These are phyloP conservation scores for Hylia prasina DNA, from an alignment of 2,113 vertebrate genomes.

Conservation along the genomic window DNA sequence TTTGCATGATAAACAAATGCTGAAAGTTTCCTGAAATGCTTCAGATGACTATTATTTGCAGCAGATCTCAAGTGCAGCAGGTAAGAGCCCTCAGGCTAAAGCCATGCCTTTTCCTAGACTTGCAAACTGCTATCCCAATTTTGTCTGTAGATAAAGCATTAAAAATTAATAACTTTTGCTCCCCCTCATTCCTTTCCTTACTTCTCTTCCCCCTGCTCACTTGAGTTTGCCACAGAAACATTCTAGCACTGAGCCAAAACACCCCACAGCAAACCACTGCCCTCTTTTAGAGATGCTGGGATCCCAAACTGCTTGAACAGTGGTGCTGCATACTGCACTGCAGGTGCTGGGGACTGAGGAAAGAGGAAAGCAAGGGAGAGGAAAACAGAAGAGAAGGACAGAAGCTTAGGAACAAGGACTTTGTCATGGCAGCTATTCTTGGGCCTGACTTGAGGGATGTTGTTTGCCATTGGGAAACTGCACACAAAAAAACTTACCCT, in stretches of 20 bases:
- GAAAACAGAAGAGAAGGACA: not conserved
- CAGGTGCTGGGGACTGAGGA: not conserved
- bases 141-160: constrained; percentile 8
- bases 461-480: not conserved
- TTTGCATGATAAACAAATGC: not conserved
- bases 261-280: not conserved
- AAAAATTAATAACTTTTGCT: not conserved
- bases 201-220: not conserved
- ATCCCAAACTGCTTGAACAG: not conserved
- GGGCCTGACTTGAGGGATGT: not conserved
- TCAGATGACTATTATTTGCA: not conserved
- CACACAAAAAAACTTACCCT: not conserved
- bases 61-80: not conserved
- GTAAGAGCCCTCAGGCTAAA: constrained; percentile 26
- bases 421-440: not conserved
- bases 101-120: not conserved
- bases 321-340: not conserved
- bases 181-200: not conserved
- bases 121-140: not conserved
- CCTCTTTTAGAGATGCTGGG: not conserved
- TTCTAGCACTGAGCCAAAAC: not conserved
- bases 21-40: not conserved
- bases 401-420: not conserved
- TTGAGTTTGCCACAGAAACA: not conserved
- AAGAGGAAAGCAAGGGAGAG: not conserved